Evolutionary conservation across 2,113 vertebrate genomes (phyloP), one percentile per base, ranked within the genome.

Genomic region (Mionectes macconnelli): DNA sequence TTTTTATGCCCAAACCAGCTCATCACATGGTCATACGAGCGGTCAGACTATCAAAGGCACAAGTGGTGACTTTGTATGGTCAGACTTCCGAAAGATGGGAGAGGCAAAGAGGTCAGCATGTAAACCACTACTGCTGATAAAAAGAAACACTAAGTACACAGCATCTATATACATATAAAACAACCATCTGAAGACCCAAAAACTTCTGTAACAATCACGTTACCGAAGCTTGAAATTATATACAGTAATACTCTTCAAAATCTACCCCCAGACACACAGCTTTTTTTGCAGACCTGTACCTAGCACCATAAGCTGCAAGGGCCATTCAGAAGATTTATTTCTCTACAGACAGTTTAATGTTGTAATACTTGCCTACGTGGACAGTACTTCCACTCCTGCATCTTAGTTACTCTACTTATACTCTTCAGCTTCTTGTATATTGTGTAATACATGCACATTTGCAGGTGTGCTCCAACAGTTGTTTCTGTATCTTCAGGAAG

Each of bases 261-360:
- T 83, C 64, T 59, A 80, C 35, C 53, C 57, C 23, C 83, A 84
- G 94, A 83, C 25, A 40, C 24, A 27, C 53, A 59, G 9, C 5
- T 49, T 77, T 77, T 55, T 80, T 87, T 39, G 8, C 24, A 56
- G 23, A 52, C 35, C 15, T 64, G 8, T 56, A 50, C 67, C 40
- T 39, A 47, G 57, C 28, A 89, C 63, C 63, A 47, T 76, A 57
- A n/a, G n/a, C 42, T 72, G 50, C 69, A 88, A 88, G 53, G 45
- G 39, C 76, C 74, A 79, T 59, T 93, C 59, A 87, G 79, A 67
- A 94, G 81, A 90, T 96, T 92, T 93, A 87, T 73, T 94, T 95
- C 75, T 96, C 84, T 84, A 90, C 85, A 80, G 81, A 96, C 57
- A 96, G 81, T 66, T 40, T 68, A 77, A 45, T 45, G 44, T 24